These are phyloP conservation scores for Calyptommatus sinebrachiatus DNA, from an alignment of 2,113 vertebrate species.

Conservation along the genomic window DNA sequence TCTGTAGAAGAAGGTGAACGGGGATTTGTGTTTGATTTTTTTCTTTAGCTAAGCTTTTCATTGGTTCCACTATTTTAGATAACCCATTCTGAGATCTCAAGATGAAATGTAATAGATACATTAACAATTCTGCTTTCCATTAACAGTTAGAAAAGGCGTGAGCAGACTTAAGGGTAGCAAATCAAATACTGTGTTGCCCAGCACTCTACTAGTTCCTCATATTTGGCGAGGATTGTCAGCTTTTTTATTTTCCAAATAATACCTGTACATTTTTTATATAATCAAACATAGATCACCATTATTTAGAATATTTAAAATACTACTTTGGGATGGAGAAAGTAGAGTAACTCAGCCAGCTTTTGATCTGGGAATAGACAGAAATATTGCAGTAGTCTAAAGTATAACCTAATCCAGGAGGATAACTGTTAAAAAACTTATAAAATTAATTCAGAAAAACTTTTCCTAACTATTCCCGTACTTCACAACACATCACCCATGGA, in stretches of 20 bases:
- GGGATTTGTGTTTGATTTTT: no score
- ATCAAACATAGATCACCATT: background rate
- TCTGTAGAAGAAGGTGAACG: no score
- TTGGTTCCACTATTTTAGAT: no score
- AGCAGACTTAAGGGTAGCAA: background rate
- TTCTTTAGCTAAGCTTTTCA: no score
- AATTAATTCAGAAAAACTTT: background rate
- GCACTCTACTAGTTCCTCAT: background rate
- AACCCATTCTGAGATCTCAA: no score
- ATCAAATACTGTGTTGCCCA: background rate
- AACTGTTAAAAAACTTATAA: background rate
- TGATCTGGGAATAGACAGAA: background rate
- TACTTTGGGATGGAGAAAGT: background rate
- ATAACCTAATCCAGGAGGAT: background rate
- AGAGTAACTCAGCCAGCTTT: background rate
- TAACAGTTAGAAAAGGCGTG: background rate
- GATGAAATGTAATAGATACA: no score
- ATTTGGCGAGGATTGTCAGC: background rate
- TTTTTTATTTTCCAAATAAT: background rate
- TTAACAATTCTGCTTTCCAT: no score
- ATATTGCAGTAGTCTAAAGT: background rate
- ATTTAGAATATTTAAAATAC: background rate
- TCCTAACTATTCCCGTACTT: background rate
- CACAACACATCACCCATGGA: background rate
- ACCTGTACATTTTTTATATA: background rate